A percentile compares a stretch with the other conserved stretches of the same genome.
phyloP scores from a whole-genome alignment of 2,888 invertebrate genomes.

The Drosophila mimetica region DNA sequence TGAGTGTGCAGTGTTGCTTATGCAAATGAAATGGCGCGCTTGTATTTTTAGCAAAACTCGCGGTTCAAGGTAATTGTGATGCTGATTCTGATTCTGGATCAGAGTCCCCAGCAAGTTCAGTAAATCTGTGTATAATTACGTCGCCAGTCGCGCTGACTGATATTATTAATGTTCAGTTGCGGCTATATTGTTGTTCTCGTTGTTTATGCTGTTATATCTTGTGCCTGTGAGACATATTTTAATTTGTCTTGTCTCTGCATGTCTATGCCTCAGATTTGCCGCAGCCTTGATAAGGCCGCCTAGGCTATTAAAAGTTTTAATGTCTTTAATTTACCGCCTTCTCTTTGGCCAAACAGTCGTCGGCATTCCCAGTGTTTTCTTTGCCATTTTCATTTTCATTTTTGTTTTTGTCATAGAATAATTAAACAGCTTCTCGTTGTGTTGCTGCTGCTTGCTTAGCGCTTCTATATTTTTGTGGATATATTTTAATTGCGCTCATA shows the following conservation, averaged over 20 bases:
- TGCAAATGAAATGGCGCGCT: constrained; percentile 18
- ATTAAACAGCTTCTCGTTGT: constrained; percentile 50
- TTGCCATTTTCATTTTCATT: neutral
- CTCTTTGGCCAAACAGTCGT: constrained; percentile 7
- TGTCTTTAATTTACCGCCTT: constrained; percentile 35
- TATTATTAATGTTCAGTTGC: constrained; percentile 44
- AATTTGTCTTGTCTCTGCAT: constrained; percentile 60
- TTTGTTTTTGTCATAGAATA: constrained; percentile 32
- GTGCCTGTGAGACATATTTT: constrained; percentile 58
- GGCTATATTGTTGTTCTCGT: constrained; percentile 20
- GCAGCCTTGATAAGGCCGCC: constrained; percentile 61
- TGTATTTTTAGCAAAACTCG: constrained; percentile 2
- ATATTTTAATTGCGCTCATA: constrained; percentile 53
- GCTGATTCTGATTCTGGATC: no score
- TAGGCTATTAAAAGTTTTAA: constrained; percentile 74
- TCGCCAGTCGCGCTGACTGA: constrained; percentile 37
- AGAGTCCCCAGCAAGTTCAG: constrained; percentile 3
- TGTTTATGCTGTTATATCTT: constrained; percentile 43
- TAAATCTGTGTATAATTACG: constrained; percentile 44
- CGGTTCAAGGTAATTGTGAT: constrained; percentile 11
- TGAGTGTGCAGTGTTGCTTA: constrained; percentile 34
- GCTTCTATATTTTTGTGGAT: constrained; percentile 22
- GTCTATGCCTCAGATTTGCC: constrained; percentile 13
- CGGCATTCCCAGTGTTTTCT: neutral
- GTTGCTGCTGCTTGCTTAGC: constrained; percentile 13